These are phyloP conservation scores for Eunapius fragilis DNA, from an alignment of 37 sponge, comb jelly and placozoan genomes.

Conservation along the genomic window DNA sequence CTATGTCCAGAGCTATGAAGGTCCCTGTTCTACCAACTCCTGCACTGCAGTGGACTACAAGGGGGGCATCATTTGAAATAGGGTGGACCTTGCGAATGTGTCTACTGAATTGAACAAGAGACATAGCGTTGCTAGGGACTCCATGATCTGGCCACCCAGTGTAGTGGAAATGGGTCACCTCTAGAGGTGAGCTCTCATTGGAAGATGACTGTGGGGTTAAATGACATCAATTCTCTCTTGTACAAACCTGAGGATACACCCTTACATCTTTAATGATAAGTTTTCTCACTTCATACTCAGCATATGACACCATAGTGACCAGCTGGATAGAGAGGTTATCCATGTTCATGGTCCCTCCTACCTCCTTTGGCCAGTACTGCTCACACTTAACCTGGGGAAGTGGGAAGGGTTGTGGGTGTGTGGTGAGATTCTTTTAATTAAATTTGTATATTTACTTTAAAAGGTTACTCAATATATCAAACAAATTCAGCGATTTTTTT, in stretches of 20 bases:
- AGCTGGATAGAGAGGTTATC: conserved; percentile 32
- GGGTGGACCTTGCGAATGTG: conserved; percentile 52
- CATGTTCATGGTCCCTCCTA: not conserved
- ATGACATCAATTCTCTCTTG: too few species aligned
- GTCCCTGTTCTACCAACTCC: conserved; percentile 77
- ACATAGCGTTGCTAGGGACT: conserved; percentile 66
- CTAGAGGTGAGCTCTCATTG: conserved; percentile 15
- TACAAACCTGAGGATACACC: not conserved
- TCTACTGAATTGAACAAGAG: conserved; percentile 64
- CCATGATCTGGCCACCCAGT: conserved; percentile 84
- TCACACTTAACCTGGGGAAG: not conserved
- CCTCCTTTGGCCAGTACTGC: conserved; percentile 32
- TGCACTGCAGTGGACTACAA: conserved; percentile 87
- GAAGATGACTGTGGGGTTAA: too few species aligned
- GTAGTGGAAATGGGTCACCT: conserved; percentile 70
- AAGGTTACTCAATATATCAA: too few species aligned
- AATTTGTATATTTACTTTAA: too few species aligned
- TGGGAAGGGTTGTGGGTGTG: not conserved
- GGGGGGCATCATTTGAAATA: conserved; percentile 10
- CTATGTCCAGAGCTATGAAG: conserved; percentile 64
- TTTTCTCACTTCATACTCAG: conserved; percentile 7
- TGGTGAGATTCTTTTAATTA: not conserved
- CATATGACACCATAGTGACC: not conserved
- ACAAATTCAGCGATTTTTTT: too few species aligned
- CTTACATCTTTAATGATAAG: conserved; percentile 3